Evolutionary conservation across 2,797 vertebrate genomes (phyloP).

Genomic region (Myoxocephalus aenaeus): DNA sequence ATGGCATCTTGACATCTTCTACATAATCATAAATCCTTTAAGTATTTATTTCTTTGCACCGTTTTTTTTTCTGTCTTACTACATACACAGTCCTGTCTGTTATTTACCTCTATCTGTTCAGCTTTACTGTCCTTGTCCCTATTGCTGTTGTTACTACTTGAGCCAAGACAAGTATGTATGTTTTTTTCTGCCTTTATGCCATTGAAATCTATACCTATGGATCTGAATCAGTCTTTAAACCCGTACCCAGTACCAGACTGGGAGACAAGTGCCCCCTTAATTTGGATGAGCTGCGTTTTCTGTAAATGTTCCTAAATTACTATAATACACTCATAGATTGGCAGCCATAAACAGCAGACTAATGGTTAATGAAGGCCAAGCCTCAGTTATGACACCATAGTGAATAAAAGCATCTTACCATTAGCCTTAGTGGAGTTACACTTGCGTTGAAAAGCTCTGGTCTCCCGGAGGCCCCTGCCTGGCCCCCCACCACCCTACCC

Average conservation of each 20-base stretch:
- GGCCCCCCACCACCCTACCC: constrained; percentile 18
- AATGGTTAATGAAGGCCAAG: background rate
- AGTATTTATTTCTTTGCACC: background rate
- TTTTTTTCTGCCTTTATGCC: background rate
- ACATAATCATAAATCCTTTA: background rate
- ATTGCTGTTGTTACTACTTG: background rate
- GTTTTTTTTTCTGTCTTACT: background rate
- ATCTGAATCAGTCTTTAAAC: background rate
- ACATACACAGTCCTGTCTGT: background rate
- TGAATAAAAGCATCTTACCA: constrained; percentile 39
- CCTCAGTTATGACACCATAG: background rate
- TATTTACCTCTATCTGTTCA: background rate
- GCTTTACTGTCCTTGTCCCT: background rate
- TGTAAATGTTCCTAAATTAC: background rate
- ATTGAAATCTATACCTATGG: background rate
- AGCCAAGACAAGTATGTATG: background rate
- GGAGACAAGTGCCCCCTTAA: background rate
- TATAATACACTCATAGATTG: background rate
- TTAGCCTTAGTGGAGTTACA: constrained; percentile 36
- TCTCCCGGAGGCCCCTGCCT: constrained; percentile 16
- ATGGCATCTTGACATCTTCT: background rate
- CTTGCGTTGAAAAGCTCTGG: constrained; percentile 33
- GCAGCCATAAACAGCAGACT: background rate
- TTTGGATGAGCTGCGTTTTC: background rate
- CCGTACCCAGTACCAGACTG: background rate